Conservation (phyloP, 2,888 invertebrate genomes). For the Agriotes lineatus region DNA sequence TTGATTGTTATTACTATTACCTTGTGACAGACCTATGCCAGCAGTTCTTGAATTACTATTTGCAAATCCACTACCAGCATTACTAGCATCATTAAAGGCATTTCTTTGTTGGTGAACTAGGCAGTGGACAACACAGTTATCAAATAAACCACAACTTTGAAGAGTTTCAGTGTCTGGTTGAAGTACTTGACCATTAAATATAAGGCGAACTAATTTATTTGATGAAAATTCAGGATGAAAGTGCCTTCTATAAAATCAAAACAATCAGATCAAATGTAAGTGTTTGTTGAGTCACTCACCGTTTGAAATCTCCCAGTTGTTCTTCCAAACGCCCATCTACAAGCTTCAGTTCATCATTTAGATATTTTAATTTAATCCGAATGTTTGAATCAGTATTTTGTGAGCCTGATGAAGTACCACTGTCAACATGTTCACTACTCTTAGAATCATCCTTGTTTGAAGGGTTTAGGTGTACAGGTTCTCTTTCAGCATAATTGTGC, state of each 20-base stretch:
- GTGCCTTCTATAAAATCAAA: slow-evolving; percentile 76
- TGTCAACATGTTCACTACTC: neutral
- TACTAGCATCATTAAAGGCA: slow-evolving; percentile 47
- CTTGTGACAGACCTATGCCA: slow-evolving; percentile 27
- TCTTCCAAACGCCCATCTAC: slow-evolving; percentile 82
- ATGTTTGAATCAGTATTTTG: slow-evolving; percentile 61
- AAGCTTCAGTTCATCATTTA: slow-evolving; percentile 84
- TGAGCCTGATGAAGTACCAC: neutral
- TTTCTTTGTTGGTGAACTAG: slow-evolving; percentile 74
- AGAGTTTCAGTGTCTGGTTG: slow-evolving; percentile 84
- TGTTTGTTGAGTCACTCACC: slow-evolving; percentile 66
- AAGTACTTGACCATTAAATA: slow-evolving; percentile 91
- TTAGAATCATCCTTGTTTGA: neutral
- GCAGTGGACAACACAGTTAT: slow-evolving; percentile 93
- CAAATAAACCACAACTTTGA: slow-evolving; percentile 83
- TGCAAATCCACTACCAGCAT: slow-evolving; percentile 40
- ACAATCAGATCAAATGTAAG: neutral
- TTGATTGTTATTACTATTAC: slow-evolving; percentile 56
- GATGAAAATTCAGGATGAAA: slow-evolving; percentile 84
- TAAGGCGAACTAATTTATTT: slow-evolving; percentile 86
- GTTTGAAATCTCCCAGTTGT: slow-evolving; percentile 84
- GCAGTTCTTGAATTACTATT: slow-evolving; percentile 41
- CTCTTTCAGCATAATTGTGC: slow-evolving; percentile 47
- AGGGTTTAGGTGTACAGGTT: slow-evolving; percentile 8
- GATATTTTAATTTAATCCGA: slow-evolving; percentile 81